Evolutionary conservation across 2,888 invertebrate genomes (phyloP), one percentile per base, ranked within the genome.

Genomic region (Eudemis profundana): DNA sequence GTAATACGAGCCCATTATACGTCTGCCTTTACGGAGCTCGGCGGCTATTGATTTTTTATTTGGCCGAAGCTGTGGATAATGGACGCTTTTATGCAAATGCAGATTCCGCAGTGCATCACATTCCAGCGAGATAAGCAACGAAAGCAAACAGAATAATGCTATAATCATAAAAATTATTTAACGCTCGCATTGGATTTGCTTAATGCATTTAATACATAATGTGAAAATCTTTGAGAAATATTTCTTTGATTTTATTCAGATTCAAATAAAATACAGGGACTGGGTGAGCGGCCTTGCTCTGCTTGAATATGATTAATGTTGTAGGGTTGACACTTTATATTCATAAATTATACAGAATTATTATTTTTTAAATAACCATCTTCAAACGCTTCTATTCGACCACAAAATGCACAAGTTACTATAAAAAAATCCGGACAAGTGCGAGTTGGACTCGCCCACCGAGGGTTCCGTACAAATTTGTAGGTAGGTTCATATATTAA

Each of bases 51-150:
- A 87, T 89, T 89, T 90, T 87, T 89, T 90, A 88, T 90, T 88
- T 86, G 82, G 83, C 79, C 73, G 78, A 81, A 82, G 81, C 85
- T 75, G 80, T 79, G 83, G 85, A 86, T 89, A 90, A 90, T 90
- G 89, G 87, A 83, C 78, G 89, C 87, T 88, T 90, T 89, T 89
- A 90, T 90, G 90, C 88, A 90, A 89, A 90, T 90, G 84, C 85
- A 81, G 84, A 82, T 83, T 84, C 86, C 87, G 89, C 89, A 87
- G 79, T 89, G 88, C 89, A 90, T 89, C 87, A 87, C 84, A 83
- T 78, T 80, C 74, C 72, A 61, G 68, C 53, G 74, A 67, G 70
- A 69, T 69, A 71, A 69, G 70, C 68, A 70, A 73, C 68, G 65
- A 69, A 70, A 62, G 65, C 69, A 73, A 73, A 74, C 5, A 72